These are phyloP conservation scores for Anomalospiza imberbis DNA, from an alignment of 2,797 vertebrate genomes.

Conservation along the genomic window DNA sequence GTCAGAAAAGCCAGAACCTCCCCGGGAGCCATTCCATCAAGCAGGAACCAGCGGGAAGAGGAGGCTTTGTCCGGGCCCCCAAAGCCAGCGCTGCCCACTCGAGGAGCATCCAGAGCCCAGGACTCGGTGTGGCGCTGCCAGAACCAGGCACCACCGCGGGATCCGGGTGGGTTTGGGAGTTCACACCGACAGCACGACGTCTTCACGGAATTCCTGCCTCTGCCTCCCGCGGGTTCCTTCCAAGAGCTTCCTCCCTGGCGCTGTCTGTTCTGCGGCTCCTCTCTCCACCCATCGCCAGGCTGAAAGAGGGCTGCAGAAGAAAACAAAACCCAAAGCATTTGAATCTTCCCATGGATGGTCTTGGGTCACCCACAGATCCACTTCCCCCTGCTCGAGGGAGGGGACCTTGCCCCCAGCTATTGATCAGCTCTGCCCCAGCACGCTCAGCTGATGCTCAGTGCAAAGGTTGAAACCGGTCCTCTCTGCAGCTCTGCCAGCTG, in stretches of 20 bases:
- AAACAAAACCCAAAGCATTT: neutral
- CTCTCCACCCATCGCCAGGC: neutral
- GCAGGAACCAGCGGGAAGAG: neutral
- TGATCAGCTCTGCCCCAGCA: neutral
- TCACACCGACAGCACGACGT: neutral
- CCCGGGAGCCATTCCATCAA: neutral
- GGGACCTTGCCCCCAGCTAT: neutral
- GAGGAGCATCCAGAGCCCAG: neutral
- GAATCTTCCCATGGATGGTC: neutral
- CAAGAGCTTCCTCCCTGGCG: neutral
- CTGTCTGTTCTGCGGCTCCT: neutral
- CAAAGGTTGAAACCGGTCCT: neutral
- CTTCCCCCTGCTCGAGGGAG: neutral
- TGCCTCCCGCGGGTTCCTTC: neutral
- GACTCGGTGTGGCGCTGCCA: accelerated
- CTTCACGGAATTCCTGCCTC: neutral
- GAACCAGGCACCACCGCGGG: neutral
- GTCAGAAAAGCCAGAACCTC: neutral
- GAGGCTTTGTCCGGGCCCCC: neutral
- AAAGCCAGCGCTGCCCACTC: neutral
- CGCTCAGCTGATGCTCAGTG: neutral
- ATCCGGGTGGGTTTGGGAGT: neutral
- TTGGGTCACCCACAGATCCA: neutral
- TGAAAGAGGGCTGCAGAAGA: neutral
- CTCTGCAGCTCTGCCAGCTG: neutral